Evolutionary conservation across 2,888 invertebrate genomes (phyloP), one percentile per base, ranked within the genome.

Genomic region (Adelognathus sp.): DNA sequence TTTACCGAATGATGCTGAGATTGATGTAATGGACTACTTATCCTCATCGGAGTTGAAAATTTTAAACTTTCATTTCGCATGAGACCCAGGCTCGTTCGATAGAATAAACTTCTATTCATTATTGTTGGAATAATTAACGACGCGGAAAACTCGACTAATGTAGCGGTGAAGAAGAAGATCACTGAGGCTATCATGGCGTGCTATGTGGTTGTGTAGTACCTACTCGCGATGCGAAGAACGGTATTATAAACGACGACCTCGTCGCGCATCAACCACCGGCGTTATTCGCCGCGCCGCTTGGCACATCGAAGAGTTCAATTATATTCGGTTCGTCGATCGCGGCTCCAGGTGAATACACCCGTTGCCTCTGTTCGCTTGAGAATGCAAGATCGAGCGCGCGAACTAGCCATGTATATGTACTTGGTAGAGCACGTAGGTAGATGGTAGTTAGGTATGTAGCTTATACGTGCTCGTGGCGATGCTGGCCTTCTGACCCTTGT

Each of bases 321-420:
- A 83, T 83, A 81, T 83, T 56, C 81, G 83, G 83, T 83, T 83
- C 67, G 80, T 76, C 81, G 81, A 81, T 79, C 80, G 75, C 80
- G 76, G 75, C 83, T 81, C 81, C 83, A 83, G 83, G 83, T 83
- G 81, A 81, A 83, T 83, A 83, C 80, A 81, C 81, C 80, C 79
- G 70, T 56, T 75, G 74, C 60, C 63, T 73, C 46, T 27, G 79
- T 71, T 66, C 70, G 74, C 75, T 71, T 58, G 46, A 14, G 16
- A 64, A 33, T 56, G 73, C 73, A 60, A 76, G 64, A 58, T 44
- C 78, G 74, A 75, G 74, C 66, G 74, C 66, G 54, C 61, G 21
- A 66, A 46, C 71, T 61, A 61, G 44, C 41, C 44, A 71, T 54
- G 54, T 72, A 71, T n/a, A 9, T 31, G 54, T 29, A 58, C 52